Conservation (phyloP, 2,113 vertebrate genomes). For the Sinocyclocheilus rhinocerous region DNA sequence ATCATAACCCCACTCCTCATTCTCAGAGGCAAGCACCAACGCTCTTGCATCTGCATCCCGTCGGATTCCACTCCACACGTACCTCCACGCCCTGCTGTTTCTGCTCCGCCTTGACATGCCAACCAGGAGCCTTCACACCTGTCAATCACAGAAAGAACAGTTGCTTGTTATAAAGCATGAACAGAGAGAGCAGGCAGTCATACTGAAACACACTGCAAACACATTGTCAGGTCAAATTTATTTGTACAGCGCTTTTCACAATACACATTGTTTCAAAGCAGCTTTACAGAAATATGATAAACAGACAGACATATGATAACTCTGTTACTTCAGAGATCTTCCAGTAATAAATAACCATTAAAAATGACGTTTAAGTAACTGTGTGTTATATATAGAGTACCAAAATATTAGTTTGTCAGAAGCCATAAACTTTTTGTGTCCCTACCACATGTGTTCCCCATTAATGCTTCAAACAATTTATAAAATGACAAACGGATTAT, state of each 20-base stretch:
- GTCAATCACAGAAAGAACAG: not conserved
- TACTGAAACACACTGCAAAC: not conserved
- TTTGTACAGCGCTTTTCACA: not conserved
- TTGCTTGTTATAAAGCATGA: not conserved
- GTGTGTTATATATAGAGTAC: not conserved
- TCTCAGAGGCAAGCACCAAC: slow-evolving; percentile 73
- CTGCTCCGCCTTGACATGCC: slow-evolving; percentile 88
- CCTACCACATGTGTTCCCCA: not conserved
- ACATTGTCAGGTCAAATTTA: not conserved
- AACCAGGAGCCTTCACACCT: slow-evolving; percentile 50
- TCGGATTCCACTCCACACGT: slow-evolving; percentile 86
- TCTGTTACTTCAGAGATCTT: no score
- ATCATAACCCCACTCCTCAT: slow-evolving; percentile 81
- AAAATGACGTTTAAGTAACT: not conserved
- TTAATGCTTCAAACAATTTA: not conserved
- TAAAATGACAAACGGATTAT: not conserved
- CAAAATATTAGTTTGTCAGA: not conserved
- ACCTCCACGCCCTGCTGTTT: slow-evolving; percentile 89
- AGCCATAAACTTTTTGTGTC: not conserved
- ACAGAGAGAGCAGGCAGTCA: slow-evolving; percentile 1
- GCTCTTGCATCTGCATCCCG: slow-evolving; percentile 81
- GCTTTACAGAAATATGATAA: not conserved
- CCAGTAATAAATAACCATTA: no score
- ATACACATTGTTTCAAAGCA: not conserved
- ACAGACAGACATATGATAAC: no score